These are phyloP conservation scores for Pseudochaenichthys georgianus DNA, from an alignment of 2,797 vertebrate genomes.

Conservation along the genomic window DNA sequence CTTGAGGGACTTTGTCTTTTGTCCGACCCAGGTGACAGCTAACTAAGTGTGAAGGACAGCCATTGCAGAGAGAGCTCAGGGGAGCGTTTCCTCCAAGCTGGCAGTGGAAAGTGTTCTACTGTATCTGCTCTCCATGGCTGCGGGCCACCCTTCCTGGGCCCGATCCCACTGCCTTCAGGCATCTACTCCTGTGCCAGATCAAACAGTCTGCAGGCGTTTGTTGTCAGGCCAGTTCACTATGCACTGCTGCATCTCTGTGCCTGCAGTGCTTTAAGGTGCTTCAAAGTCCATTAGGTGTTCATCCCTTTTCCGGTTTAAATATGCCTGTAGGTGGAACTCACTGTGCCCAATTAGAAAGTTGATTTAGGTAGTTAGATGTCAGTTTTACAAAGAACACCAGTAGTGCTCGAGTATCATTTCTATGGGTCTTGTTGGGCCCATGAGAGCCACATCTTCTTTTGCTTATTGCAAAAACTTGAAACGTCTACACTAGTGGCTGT, in stretches of 20 bases:
- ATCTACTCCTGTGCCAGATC: slow-evolving; percentile 72
- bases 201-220: slow-evolving; percentile 78
- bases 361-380: slow-evolving; percentile 57
- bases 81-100: slow-evolving; percentile 57
- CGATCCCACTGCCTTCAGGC: slow-evolving; percentile 65
- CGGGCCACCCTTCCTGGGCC: slow-evolving; percentile 70
- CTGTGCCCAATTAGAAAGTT: slow-evolving; percentile 45
- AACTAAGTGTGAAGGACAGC: slow-evolving; percentile 64
- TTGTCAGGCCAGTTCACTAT: slow-evolving; percentile 71
- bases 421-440: slow-evolving; percentile 2
- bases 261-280: slow-evolving; percentile 50
- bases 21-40: slow-evolving; percentile 52
- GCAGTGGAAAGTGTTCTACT: slow-evolving; percentile 57
- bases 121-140: slow-evolving; percentile 70
- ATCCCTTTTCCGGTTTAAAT: slow-evolving; percentile 57
- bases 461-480: slow-evolving; percentile 23
- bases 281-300: slow-evolving; percentile 59
- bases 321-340: slow-evolving; percentile 55
- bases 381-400: slow-evolving; percentile 53
- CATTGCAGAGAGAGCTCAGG: slow-evolving; percentile 54
- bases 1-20: slow-evolving; percentile 55
- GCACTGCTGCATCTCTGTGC: slow-evolving; percentile 36
- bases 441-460: slow-evolving; percentile 23
- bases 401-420: slow-evolving; percentile 39
- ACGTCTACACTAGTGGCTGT: slow-evolving; percentile 13